Percentiles rank a stretch among this genome's conserved stretches.
Evolutionary conservation across 2,888 invertebrate species (phyloP).

Genomic region (Sicus ferrugineus): DNA sequence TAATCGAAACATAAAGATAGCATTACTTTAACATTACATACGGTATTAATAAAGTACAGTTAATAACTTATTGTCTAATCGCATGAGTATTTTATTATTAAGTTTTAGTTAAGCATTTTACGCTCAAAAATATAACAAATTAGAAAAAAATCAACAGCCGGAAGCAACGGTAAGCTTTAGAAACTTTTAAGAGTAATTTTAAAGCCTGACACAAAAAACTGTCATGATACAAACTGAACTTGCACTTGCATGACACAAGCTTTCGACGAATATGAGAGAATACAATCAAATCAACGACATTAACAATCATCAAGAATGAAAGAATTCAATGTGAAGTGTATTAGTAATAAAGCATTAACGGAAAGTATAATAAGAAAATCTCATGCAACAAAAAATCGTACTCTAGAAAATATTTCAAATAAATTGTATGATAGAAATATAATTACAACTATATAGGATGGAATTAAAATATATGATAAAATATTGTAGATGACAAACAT

Average conservation of each 20-base stretch:
- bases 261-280: neutral
- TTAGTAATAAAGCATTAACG: slow-evolving; percentile 59
- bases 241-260: neutral
- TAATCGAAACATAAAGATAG: slow-evolving; percentile 41
- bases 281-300: neutral
- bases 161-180: slow-evolving; percentile 34
- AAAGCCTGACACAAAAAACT: slow-evolving; percentile 35
- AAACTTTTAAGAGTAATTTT: slow-evolving; percentile 25
- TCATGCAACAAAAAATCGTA: slow-evolving; percentile 57
- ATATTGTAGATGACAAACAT: slow-evolving; percentile 4
- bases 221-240: slow-evolving; percentile 11
- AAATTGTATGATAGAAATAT: slow-evolving; percentile 61
- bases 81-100: slow-evolving; percentile 64
- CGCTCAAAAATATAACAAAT: slow-evolving; percentile 33
- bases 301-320: slow-evolving; percentile 16
- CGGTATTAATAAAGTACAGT: slow-evolving; percentile 15
- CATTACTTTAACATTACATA: slow-evolving; percentile 4
- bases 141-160: slow-evolving; percentile 36
- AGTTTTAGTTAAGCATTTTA: slow-evolving; percentile 61
- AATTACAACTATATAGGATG: slow-evolving; percentile 8
- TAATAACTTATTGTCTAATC: slow-evolving; percentile 55
- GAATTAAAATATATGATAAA: slow-evolving; percentile 20
- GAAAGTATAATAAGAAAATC: slow-evolving; percentile 64
- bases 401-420: no score
- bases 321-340: slow-evolving; percentile 38